Percentiles rank a stretch among this genome's conserved stretches.
phyloP scores from a whole-genome alignment of 2,888 invertebrate species.

The Brachylomia viminalis region DNA sequence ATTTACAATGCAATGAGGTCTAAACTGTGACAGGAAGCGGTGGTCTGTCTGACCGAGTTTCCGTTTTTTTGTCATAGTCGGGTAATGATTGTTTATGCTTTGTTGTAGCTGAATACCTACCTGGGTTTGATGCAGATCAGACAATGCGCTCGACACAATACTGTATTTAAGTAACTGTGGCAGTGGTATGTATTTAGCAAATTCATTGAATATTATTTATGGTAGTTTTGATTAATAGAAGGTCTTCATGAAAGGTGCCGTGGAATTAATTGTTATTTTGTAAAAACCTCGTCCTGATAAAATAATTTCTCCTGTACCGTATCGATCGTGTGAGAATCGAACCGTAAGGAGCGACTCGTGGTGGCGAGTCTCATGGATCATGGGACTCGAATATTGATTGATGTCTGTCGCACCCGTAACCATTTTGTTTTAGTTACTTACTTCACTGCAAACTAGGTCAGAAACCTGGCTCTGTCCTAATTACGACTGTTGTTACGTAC shows the following conservation, averaged over 20 bases:
- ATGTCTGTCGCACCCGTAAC: not conserved
- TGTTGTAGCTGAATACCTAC: conserved; percentile 24
- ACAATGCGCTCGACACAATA: conserved; percentile 36
- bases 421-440: not conserved
- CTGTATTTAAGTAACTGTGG: not conserved
- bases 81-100: conserved; percentile 31
- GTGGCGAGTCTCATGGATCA: too few relatives aligned
- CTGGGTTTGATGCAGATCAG: conserved; percentile 15
- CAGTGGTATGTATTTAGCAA: not conserved
- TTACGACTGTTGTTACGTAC: too few relatives aligned
- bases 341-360: not conserved
- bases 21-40: conserved; percentile 43
- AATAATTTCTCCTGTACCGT: not conserved
- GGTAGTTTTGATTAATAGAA: not conserved
- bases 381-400: not conserved
- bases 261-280: not conserved
- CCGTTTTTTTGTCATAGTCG: conserved; percentile 47
- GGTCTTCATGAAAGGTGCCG: not conserved
- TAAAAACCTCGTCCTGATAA: not conserved
- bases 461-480: too few relatives aligned
- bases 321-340: not conserved
- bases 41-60: conserved; percentile 36
- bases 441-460: too few relatives aligned
- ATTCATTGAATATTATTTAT: not conserved
- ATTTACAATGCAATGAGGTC: conserved; percentile 37